Conservation (phyloP, 1,140 invertebrate species). For the Drosophila guanche region DNA sequence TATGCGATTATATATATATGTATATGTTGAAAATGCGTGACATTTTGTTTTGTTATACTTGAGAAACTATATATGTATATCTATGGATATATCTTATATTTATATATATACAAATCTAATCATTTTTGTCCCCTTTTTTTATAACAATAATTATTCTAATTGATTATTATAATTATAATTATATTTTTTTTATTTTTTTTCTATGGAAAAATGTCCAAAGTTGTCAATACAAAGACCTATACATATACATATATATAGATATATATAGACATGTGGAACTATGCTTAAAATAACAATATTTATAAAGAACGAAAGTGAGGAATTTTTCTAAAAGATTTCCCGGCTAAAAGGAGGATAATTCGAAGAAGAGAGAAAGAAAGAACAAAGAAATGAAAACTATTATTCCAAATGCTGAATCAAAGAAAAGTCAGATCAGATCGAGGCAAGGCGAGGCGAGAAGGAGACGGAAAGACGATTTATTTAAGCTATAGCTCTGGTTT, state of each 20-base stretch:
- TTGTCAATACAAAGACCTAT: conserved; percentile 64
- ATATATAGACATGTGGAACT: conserved; percentile 42
- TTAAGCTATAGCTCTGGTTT: conserved; percentile 54
- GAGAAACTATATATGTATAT: conserved; percentile 33
- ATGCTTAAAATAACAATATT: conserved; percentile 60
- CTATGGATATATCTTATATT: conserved; percentile 28
- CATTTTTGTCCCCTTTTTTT: conserved; percentile 24
- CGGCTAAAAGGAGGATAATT: conserved; percentile 17
- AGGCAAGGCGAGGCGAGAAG: conserved; percentile 2
- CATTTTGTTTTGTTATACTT: conserved; percentile 63
- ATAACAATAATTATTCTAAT: conserved; percentile 28
- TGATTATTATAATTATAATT: conserved; percentile 13
- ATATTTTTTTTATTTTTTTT: conserved; percentile 38
- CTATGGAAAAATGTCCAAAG: conserved; percentile 67
- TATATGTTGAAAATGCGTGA: conserved; percentile 52
- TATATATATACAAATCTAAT: conserved; percentile 38
- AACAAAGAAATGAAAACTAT: conserved; percentile 36
- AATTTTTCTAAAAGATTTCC: conserved; percentile 75
- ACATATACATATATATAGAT: conserved; percentile 47
- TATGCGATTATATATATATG: conserved; percentile 41
- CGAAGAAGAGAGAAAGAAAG: conserved; percentile 16
- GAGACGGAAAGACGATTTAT: conserved; percentile 26
- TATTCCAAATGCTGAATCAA: conserved; percentile 69
- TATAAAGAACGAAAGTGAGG: conserved; percentile 56
- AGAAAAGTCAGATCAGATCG: conserved; percentile 17